Conservation (phyloP, 2,888 invertebrate genomes). For the Melieria crassipennis region DNA sequence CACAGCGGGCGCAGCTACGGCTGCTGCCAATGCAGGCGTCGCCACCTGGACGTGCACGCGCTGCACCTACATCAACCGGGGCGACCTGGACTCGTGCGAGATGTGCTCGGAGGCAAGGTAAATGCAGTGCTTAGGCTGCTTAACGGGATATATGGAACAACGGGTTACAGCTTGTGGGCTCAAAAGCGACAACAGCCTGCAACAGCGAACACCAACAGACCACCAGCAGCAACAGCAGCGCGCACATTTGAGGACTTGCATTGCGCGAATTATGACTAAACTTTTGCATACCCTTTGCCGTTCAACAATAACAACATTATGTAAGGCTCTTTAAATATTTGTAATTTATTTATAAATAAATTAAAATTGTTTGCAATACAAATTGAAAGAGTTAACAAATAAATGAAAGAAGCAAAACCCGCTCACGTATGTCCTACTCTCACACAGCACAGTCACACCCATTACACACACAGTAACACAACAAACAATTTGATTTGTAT, state of each 20-base stretch:
- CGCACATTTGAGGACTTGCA: too few species aligned
- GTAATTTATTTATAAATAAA: conserved; percentile 57
- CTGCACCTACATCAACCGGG: conserved; percentile 92
- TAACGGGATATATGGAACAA: neutral
- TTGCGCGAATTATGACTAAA: too few species aligned
- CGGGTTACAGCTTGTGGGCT: too few species aligned
- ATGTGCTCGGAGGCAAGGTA: conserved; percentile 89
- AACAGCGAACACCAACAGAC: too few species aligned
- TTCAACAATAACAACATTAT: conserved; percentile 1
- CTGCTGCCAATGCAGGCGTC: conserved; percentile 42
- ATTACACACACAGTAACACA: too few species aligned
- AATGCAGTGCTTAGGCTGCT: conserved; percentile 15
- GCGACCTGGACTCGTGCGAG: conserved; percentile 81
- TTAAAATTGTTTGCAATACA: conserved; percentile 44
- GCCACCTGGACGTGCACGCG: conserved; percentile 87
- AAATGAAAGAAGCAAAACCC: conserved; percentile 3
- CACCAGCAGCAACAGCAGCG: too few species aligned
- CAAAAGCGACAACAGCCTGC: too few species aligned
- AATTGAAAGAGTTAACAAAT: too few species aligned
- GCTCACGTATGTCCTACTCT: neutral
- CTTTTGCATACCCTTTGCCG: too few species aligned
- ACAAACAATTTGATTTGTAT: too few species aligned
- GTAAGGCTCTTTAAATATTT: conserved; percentile 10
- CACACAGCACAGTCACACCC: neutral
- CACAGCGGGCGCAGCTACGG: conserved; percentile 53